Evolutionary conservation across 1,140 invertebrate genomes (phyloP), one percentile per base, ranked within the genome.

Genomic region (Zaprionus lachaisei): DNA sequence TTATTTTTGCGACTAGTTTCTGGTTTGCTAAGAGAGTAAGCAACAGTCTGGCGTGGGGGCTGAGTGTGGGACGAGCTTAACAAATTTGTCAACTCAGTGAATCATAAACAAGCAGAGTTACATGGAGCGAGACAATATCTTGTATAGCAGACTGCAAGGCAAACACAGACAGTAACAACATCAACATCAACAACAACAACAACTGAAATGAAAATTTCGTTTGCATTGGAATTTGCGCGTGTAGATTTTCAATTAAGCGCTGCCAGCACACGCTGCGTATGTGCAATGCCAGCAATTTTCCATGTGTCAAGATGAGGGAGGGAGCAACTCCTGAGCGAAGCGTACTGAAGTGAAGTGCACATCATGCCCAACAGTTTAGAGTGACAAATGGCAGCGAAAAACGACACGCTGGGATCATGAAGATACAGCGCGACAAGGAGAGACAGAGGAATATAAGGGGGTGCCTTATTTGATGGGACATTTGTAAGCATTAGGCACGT

Each of bases 31-130:
- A 38, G 15, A 6, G 41, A 47, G 38, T 22, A 17, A 14, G 55
- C 11, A 20, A 20, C 3, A 14, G 15, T 3, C 31, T 4, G 31
- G 31, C 6, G 3, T 0, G 2, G 4, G 31, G 22, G 12, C 22
- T 4, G 17, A 34, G 31, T 34, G 6, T 15, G 55, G 34, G n/a
- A 44, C 24, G 41, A 56, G 51, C 65, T 62, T 56, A 70, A 77
- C 74, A 54, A 86, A 86, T 86, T 86, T 86, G 83, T 86, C 83
- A 86, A 82, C 76, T 86, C 83, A 86, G 83, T 86, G 79, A 86
- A 79, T 86, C 79, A 84, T 73, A 84, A 86, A 86, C 75, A 73
- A 73, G 71, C 63, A 51, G 17, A 76, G 83, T 67, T 81, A 85
- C 72, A 79, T 85, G 82, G 60, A 79, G 78, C 78, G 78, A 77